Evolutionary conservation across 2,888 invertebrate genomes (phyloP).

Genomic region (Chesias legatella): DNA sequence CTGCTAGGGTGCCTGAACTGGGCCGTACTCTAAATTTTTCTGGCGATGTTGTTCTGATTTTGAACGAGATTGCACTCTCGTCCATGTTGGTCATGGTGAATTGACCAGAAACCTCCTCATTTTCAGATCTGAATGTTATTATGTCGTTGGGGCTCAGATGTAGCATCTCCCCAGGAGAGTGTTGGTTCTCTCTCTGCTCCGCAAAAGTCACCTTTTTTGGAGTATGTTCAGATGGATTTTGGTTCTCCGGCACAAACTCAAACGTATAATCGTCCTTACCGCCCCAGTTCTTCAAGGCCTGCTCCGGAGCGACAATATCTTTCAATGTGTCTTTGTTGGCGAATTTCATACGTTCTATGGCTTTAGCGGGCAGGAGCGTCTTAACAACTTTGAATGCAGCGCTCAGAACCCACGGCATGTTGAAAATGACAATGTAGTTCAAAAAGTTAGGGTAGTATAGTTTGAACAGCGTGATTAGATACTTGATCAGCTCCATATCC

Average conservation of each 20-base stretch:
- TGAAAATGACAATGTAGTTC: conserved; percentile 93
- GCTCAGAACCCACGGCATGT: conserved; percentile 96
- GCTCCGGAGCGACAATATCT: conserved; percentile 86
- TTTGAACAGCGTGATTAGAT: conserved; percentile 92
- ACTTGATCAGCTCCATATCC: conserved; percentile 95
- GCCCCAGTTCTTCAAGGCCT: conserved; percentile 90
- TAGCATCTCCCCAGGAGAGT: conserved; percentile 79
- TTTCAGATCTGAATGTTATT: conserved; percentile 84
- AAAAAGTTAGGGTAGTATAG: conserved; percentile 92
- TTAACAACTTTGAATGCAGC: conserved; percentile 96
- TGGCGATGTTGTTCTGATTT: conserved; percentile 97
- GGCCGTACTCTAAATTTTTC: conserved; percentile 97
- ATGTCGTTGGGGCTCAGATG: conserved; percentile 84
- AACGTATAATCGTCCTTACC: conserved; percentile 87
- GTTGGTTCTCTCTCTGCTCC: conserved; percentile 56
- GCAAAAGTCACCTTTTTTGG: conserved; percentile 74
- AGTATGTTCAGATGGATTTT: conserved; percentile 52
- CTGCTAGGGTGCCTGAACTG: conserved; percentile 87
- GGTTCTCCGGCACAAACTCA: conserved; percentile 84
- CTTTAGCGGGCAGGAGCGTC: conserved; percentile 91
- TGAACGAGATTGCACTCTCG: conserved; percentile 65
- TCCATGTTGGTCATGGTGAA: conserved; percentile 86
- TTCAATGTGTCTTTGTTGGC: conserved; percentile 87
- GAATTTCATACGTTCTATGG: conserved; percentile 93
- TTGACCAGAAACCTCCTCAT: conserved; percentile 84